These are phyloP conservation scores for Oligia latruncula DNA, from an alignment of 2,888 invertebrate species.

Conservation along the genomic window DNA sequence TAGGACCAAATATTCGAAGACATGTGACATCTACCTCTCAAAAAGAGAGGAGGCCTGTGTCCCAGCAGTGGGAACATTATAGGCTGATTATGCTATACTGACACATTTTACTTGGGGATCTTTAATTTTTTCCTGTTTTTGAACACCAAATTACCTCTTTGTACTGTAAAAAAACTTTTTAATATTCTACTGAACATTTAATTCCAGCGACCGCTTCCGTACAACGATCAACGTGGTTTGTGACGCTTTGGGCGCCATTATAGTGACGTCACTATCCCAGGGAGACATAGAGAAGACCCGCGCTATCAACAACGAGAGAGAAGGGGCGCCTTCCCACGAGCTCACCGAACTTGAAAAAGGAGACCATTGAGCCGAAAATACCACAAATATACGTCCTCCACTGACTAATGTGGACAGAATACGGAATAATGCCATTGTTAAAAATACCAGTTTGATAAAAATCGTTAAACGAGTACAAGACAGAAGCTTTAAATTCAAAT, in stretches of 20 bases:
- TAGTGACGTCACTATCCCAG: conserved; percentile 96
- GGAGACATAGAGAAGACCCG: conserved; percentile 91
- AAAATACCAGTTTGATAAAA: conserved; percentile 15
- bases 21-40: too few relatives aligned
- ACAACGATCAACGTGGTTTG: conserved; percentile 98
- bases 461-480: conserved; percentile 25
- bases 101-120: neutral
- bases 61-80: too few relatives aligned
- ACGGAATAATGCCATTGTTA: conserved; percentile 29
- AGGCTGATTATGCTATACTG: too few relatives aligned
- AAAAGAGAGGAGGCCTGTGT: too few relatives aligned
- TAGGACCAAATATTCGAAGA: too few relatives aligned
- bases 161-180: neutral
- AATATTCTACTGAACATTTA: neutral
- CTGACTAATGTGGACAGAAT: conserved; percentile 33
- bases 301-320: conserved; percentile 82
- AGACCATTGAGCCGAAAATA: conserved; percentile 78
- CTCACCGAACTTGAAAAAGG: conserved; percentile 91
- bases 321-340: conserved; percentile 91
- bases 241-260: conserved; percentile 97
- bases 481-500: conserved; percentile 46
- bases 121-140: neutral
- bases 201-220: conserved; percentile 95
- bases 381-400: conserved; percentile 27
- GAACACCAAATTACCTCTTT: neutral